Evolutionary conservation across 2,113 vertebrate species (phyloP), one percentile per base, ranked within the genome.

Genomic region (Bagarius yarrelli): DNA sequence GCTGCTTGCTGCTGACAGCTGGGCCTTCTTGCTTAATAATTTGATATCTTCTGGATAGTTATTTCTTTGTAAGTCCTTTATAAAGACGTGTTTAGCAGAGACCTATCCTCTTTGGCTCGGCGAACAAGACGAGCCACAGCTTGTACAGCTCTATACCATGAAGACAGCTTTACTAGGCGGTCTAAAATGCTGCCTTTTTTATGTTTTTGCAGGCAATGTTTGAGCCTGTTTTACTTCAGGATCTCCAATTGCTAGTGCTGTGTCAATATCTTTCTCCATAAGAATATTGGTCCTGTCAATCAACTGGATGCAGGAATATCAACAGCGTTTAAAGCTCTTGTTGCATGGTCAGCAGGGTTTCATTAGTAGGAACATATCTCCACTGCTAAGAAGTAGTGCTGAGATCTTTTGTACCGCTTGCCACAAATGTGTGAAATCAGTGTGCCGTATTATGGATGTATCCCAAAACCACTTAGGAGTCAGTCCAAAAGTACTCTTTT

Each of bases 251-350:
- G 50, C 0, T 32, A 81, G 63, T 21, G 56, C 71, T 32, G 55
- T 23, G 32, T 44, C 18, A 9, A 36, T 50, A 27, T 81, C 19
- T 55, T 81, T 0, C 77, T 25, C 83, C 60, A 81, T 27, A 85
- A 32, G 3, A 87, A 80, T 5, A 47, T 64, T 2, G 85, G 80
- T 5, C 80, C 83, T 19, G 85, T 66, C 5, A 87, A 55, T 76
- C 81, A 87, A 5, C n/a, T 73, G 0, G 76, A 80, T 19, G 64
- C 34, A 18, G 78, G 36, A 0, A 81, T 23, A 8, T 81, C 57
- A 27, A 21, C 50, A 0, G 50, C 44, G 1, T 57, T 55, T 8
- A 81, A 19, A 5, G 67, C 73, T 34, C 78, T 83, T 13, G 78
- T 76, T 2, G 40, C 56, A 23, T 59, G n/a, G 44, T 81, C 70